Conservation (phyloP, 2,113 vertebrate genomes). For the Astur gentilis region DNA sequence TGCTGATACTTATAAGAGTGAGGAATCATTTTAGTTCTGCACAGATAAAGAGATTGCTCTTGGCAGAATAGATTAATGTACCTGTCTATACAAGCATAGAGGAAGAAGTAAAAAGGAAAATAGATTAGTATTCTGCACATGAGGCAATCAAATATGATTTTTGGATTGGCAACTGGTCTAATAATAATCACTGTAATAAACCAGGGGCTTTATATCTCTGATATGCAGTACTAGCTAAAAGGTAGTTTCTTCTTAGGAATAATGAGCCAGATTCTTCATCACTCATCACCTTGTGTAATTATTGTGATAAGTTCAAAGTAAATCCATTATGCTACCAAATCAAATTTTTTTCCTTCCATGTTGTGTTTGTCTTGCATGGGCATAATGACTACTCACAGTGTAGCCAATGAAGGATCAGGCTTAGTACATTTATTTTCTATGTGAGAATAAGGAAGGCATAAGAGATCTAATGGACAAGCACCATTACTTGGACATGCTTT, state of each 20-base stretch:
- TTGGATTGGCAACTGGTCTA: conserved; percentile 8
- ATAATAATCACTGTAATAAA: conserved; percentile 32
- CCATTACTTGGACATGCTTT: neutral
- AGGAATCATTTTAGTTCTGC: conserved; percentile 23
- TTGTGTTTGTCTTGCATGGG: neutral
- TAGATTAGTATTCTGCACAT: neutral
- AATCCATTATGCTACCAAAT: neutral
- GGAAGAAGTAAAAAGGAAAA: conserved; percentile 39
- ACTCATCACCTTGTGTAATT: conserved; percentile 2
- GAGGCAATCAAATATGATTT: neutral
- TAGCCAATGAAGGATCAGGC: neutral
- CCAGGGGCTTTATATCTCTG: neutral
- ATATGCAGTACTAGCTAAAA: neutral
- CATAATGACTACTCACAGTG: neutral
- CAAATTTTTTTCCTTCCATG: neutral
- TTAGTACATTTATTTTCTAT: neutral
- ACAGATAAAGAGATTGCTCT: conserved; percentile 25
- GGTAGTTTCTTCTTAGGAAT: conserved; percentile 12
- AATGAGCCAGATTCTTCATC: conserved; percentile 8
- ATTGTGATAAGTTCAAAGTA: conserved; percentile 14
- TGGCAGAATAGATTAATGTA: conserved; percentile 1
- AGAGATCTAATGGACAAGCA: neutral
- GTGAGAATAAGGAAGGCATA: neutral
- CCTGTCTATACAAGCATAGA: conserved; percentile 5
- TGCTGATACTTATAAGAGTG: neutral